phyloP scores from a whole-genome alignment of 2,888 invertebrate genomes.

The Plagiodera versicolora region DNA sequence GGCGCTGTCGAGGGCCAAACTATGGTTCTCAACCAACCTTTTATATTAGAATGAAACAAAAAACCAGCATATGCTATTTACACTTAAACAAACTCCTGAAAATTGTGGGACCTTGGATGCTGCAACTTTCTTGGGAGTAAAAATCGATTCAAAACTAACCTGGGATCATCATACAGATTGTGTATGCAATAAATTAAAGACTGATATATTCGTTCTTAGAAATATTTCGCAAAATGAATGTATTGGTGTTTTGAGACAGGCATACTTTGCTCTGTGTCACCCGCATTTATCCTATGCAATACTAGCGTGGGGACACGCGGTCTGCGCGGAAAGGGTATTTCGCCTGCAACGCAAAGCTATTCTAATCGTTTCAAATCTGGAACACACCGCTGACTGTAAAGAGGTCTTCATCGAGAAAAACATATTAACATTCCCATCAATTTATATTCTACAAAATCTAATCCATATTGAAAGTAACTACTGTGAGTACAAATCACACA shows the following conservation, averaged over 20 bases:
- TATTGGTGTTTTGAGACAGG: background rate
- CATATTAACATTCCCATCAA: background rate
- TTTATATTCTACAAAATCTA: background rate
- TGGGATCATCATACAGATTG: background rate
- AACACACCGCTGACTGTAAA: too few relatives aligned
- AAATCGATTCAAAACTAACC: slow-evolving; percentile 1
- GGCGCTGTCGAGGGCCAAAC: background rate
- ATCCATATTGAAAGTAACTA: background rate
- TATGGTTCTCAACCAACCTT: background rate
- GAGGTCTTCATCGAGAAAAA: background rate
- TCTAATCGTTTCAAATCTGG: too few relatives aligned
- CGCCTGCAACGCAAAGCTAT: too few relatives aligned
- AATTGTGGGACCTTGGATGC: background rate
- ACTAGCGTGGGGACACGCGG: background rate
- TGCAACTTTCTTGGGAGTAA: background rate
- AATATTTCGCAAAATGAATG: background rate
- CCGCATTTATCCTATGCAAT: background rate
- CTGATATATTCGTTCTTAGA: background rate
- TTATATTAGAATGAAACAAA: background rate
- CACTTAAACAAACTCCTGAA: background rate
- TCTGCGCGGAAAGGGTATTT: too few relatives aligned
- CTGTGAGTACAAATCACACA: slow-evolving; percentile 2
- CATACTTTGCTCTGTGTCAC: too few relatives aligned
- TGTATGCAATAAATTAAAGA: slow-evolving; percentile 1
- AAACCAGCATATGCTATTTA: background rate